Evolutionary conservation across 2,888 invertebrate genomes (phyloP).

Genomic region (Arge pagana): DNA sequence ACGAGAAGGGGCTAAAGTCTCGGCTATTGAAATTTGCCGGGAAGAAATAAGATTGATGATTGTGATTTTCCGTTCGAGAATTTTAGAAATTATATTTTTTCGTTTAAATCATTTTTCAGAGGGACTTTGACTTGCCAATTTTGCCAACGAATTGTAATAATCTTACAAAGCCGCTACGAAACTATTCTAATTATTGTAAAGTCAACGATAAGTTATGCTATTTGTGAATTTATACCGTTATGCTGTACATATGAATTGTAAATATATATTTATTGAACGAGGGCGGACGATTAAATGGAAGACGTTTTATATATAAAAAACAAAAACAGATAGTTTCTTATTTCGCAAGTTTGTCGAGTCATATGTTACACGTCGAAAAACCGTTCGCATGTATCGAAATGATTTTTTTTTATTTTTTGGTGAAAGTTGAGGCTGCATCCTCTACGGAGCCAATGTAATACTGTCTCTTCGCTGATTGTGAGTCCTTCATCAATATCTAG

Average conservation of each 20-base stretch:
- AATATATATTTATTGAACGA: conserved; percentile 24
- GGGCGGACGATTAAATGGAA: conserved; percentile 20
- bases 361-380: no score
- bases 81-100: background rate
- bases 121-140: conserved; percentile 6
- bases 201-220: background rate
- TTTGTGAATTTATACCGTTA: conserved; percentile 1
- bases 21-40: conserved; percentile 64
- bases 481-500: no score
- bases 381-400: no score
- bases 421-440: no score
- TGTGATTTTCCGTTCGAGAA: background rate
- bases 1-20: conserved; percentile 70
- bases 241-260: conserved; percentile 17
- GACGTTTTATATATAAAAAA: conserved; percentile 16
- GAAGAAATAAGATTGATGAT: conserved; percentile 38
- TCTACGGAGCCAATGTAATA: no score
- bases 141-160: conserved; percentile 3
- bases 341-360: no score
- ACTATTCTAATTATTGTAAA: conserved; percentile 17
- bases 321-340: no score
- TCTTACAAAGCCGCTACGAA: conserved; percentile 10
- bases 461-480: no score
- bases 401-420: no score
- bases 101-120: no score